Base-by-base conservation (phyloP, 1,140 invertebrate genomes). In the Drosophila teissieri region DNA sequence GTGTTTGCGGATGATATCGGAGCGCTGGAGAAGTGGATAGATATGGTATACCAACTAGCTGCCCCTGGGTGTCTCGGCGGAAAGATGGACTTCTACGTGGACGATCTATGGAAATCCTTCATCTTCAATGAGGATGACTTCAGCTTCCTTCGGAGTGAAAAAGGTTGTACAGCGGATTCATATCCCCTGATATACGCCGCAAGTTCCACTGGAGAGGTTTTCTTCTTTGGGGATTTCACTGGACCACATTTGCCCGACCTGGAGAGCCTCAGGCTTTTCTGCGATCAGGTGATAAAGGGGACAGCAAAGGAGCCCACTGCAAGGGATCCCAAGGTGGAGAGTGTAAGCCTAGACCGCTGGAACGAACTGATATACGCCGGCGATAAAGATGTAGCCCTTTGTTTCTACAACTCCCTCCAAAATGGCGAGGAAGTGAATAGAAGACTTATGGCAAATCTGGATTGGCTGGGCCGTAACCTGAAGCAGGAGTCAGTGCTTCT, bases 151-250 rank as follows among this genome's bases (percentile, higher is more conserved):
- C 48, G 42, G 0, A 36, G 45, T 1, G 62, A 48, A 5, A 19
- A 22, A 8, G 58, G 22, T 4, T 57, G 19, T 14, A 7, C 48
- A 12, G 19, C 60, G 4, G n/a, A 74, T 4, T 39, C 49, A 12
- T 11, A 49, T 3, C 78, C 77, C 1, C 34, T 80, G n/a, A 75
- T 78, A 11, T 86, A 54, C 45, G 82, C 65, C 4, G 52, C 80
- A n/a, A 48, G 51, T 61, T 14, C 48, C 8, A 8, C 42, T 0
- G 70, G 75, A 8, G n/a, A 56, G 6, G 75, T 80, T 17, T 31
- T 55, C 11, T 77, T 78, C 45, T 80, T 80, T 37, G 78, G 63
- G 3, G 57, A 57, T 10, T 52, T 69, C 2, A 2, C 11, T 0
- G 68, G 53, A 14, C 61, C 56, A 0, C n/a, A 22, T 8, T 10